Base-by-base conservation (phyloP, 2,888 invertebrate genomes). In the Anagyrus pseudococci region DNA sequence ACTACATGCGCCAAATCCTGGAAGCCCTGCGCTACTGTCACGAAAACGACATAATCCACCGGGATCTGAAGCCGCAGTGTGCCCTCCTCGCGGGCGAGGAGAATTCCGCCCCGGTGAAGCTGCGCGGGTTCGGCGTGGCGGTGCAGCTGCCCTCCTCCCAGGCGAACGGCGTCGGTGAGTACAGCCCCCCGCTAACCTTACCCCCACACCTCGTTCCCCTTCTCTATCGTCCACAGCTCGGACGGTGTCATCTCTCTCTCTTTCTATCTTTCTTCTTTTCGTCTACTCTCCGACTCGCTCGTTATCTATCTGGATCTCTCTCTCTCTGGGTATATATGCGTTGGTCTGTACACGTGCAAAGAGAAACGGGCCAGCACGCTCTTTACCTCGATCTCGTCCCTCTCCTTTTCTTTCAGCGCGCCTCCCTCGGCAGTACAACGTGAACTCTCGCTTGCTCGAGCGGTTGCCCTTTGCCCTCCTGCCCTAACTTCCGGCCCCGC, bases 11-110 rank as follows among this genome's bases (percentile, higher is more conserved):
- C 58, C 98, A 99, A 84, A 94, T 99, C 69, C 84, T 99, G 70
- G 98, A 98, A 81, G 98, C 98, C 1, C 84, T 99, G 56, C 89
- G 95, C 74, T 99, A 98, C 85, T 98, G 98, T 81, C 99, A 99
- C 83, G 96, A 96, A 82, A 96, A 96, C 81, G 94, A 96, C 83
- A 97, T 99, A 73, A 92, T 98, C 74, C 99, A 99, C 82, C 89
- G 98, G 67, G 98, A 99, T 83, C 91, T 99, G 71, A 91, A 98
- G 74, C 98, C 98, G 10, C 98, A 98, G 77, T 98, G 97, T 84
- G 94, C 98, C 54, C 86, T 99, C 53, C 84, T 99, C 63, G 96
- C 98, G 41, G 96, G 95, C 59, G 91, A 94, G 71, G 98, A 99
- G 81, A 99, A 98, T 84, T 98, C 97, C 53, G 98, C 99, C 33